Evolutionary conservation across 2,113 vertebrate species (phyloP), one percentile per base, ranked within the genome.

Genomic region (Odocoileus hemionus): DNA sequence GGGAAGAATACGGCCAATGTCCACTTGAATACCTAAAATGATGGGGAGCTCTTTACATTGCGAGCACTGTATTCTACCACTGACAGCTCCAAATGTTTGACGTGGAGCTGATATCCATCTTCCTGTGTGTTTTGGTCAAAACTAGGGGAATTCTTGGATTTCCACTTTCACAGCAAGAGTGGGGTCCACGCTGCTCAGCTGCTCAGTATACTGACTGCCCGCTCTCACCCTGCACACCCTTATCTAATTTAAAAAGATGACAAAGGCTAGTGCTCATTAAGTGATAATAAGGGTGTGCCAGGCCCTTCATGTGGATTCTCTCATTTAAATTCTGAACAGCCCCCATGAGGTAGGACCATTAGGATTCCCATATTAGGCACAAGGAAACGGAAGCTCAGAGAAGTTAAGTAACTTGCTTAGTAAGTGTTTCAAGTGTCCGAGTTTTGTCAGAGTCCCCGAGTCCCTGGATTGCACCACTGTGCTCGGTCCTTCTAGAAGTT

Each of bases 381-480:
- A 14, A 79, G 25, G 25, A 86, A 74, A 79, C 74, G 60, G 58
- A 25, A 74, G 43, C 52, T 82, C 54, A n/a, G 60, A 76, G 43
- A 57, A 92, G 26, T n/a, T 25, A 26, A 36, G 21, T 3, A 2
- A n/a, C 15, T 67, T 45, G 61, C 36, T 47, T 14, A 43, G 26
- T 13, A n/a, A n/a, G 6, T 6, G 39, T 45, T 67, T n/a, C 43
- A 6, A 82, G 58, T 3, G 50, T 54, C 43, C 13, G 1, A 43
- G 15, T 3, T 88, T 54, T 1, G 17, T 36, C 67, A 55, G 36
- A 57, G 33, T 14, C 7, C 28, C 39, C 1, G 0, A 2, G 2
- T 3, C 14, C 36, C 8, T 47, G 6, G 3, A 26, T 19, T 1
- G 19, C 11, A n/a, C 52, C 11, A 54, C 26, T 36, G 3, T 2